These are phyloP conservation scores for Pogoniulus pusillus DNA, from an alignment of 2,797 vertebrate genomes.

Conservation along the genomic window DNA sequence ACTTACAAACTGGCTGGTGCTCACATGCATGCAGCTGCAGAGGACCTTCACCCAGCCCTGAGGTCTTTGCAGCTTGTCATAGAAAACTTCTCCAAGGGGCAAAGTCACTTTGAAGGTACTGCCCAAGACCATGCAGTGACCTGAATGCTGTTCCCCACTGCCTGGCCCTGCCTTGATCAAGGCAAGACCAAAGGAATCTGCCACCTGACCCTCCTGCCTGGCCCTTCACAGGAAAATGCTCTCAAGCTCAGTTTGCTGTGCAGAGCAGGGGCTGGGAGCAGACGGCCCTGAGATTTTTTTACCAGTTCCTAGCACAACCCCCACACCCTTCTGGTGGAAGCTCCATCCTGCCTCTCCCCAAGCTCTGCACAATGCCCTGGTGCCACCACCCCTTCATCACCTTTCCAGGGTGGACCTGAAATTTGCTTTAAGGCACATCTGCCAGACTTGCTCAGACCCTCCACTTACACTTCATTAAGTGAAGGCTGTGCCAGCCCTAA, in stretches of 20 bases:
- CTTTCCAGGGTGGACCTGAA: not conserved
- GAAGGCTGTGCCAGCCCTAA: constrained; percentile 16
- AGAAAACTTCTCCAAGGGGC: not conserved
- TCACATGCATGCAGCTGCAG: not conserved
- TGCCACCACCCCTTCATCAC: not conserved
- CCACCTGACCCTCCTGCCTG: not conserved
- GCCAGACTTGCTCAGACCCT: constrained; percentile 4
- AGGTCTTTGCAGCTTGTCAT: not conserved
- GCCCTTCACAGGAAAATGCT: not conserved
- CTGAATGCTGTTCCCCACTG: rapidly evolving
- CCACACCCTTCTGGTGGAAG: not conserved
- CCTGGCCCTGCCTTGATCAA: not conserved
- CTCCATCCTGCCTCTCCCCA: not conserved
- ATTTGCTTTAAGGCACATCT: not conserved
- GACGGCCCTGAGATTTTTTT: not conserved
- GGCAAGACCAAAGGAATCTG: not conserved
- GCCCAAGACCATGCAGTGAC: not conserved
- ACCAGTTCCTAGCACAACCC: not conserved
- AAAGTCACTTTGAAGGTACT: not conserved
- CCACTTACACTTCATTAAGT: not conserved
- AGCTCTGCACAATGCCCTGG: not conserved
- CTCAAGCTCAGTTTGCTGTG: not conserved
- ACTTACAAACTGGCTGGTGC: not conserved
- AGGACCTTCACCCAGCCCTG: not conserved
- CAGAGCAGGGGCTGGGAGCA: not conserved